Percentiles rank a stretch among this genome's conserved stretches.
These are phyloP conservation scores for Ctenicera cuprea DNA, from an alignment of 2,888 invertebrate genomes.

Conservation along the genomic window DNA sequence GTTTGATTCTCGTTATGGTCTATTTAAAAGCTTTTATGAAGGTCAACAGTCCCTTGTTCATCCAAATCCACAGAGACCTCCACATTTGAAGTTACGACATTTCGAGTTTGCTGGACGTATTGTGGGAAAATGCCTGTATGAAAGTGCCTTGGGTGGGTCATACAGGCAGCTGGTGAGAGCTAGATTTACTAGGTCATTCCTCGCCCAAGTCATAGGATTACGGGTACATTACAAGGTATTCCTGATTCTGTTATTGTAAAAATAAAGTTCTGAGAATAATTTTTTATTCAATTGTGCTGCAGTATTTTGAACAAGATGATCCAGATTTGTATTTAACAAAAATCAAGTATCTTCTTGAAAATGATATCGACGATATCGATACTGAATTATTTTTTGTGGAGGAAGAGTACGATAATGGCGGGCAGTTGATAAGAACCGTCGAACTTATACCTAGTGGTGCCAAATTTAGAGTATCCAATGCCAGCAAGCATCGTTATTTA, in stretches of 20 bases:
- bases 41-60: slow-evolving; percentile 92
- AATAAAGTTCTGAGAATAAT: neutral
- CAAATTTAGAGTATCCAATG: slow-evolving; percentile 83
- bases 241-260: neutral
- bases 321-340: slow-evolving; percentile 95
- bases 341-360: slow-evolving; percentile 93
- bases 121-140: slow-evolving; percentile 96
- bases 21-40: slow-evolving; percentile 92
- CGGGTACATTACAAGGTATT: slow-evolving; percentile 92
- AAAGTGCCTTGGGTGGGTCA: slow-evolving; percentile 92
- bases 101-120: slow-evolving; percentile 95
- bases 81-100: slow-evolving; percentile 88
- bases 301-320: slow-evolving; percentile 98
- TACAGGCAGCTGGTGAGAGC: slow-evolving; percentile 94
- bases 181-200: slow-evolving; percentile 91
- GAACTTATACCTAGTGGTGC: slow-evolving; percentile 91
- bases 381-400: slow-evolving; percentile 93
- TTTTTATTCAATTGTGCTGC: slow-evolving; percentile 58
- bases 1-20: slow-evolving; percentile 88
- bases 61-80: slow-evolving; percentile 87
- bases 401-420: slow-evolving; percentile 88
- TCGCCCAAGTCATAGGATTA: slow-evolving; percentile 95
- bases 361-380: slow-evolving; percentile 86
- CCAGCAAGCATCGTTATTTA: slow-evolving; percentile 87
- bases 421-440: slow-evolving; percentile 85